These are phyloP conservation scores for Dolichomitus sp. DNA, from an alignment of 2,888 invertebrate species.

Conservation along the genomic window DNA sequence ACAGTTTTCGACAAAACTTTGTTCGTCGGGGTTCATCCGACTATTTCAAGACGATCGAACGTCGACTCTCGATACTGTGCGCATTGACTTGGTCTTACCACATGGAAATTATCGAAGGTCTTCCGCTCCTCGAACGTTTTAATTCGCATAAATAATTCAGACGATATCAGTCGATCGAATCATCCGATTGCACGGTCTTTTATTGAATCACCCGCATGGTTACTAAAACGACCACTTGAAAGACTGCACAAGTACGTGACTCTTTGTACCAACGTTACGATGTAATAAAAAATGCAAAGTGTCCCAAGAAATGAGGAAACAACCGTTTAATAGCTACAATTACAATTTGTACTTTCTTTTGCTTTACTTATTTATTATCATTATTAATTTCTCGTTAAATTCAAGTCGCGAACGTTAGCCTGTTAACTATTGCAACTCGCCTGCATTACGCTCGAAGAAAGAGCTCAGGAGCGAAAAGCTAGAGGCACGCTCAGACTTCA, in stretches of 20 bases:
- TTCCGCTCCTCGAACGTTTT: conserved; percentile 17
- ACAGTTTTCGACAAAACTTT: conserved; percentile 12
- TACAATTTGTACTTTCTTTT: background rate
- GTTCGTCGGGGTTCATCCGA: background rate
- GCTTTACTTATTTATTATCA: background rate
- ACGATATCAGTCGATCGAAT: conserved; percentile 69
- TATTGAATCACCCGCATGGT: conserved; percentile 73
- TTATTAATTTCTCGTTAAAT: conserved; percentile 32
- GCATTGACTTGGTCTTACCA: background rate
- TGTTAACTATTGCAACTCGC: conserved; percentile 19
- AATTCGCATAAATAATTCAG: conserved; percentile 72
- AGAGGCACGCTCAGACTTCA: conserved; percentile 76
- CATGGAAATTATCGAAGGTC: conserved; percentile 27
- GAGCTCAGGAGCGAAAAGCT: conserved; percentile 58
- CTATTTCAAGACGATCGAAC: conserved; percentile 24
- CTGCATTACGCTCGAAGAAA: conserved; percentile 14
- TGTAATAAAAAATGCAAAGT: conserved; percentile 11
- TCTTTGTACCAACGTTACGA: background rate
- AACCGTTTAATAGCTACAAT: background rate
- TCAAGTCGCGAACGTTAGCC: conserved; percentile 22
- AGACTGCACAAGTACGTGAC: conserved; percentile 3
- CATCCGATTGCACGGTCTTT: conserved; percentile 61
- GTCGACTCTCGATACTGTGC: background rate
- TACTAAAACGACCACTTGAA: conserved; percentile 21
- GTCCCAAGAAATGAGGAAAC: background rate